Conservation (phyloP, 2,797 vertebrate species). For the Nyctibius grandis region DNA sequence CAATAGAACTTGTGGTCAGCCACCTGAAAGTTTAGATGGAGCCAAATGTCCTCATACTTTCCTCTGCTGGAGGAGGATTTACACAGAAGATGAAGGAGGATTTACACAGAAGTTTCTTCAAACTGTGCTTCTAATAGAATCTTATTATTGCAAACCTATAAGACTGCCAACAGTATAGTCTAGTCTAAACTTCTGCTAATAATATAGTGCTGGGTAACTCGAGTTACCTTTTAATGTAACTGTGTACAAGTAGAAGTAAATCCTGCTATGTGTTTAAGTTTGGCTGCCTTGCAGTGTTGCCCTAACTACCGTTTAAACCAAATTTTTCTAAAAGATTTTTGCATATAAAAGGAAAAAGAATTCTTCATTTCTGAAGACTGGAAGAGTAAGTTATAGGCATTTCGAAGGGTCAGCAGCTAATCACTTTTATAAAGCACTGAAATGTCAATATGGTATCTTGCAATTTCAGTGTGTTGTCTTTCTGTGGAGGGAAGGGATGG, state of each 20-base stretch:
- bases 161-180: background rate
- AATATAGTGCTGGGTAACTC: background rate
- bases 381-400: background rate
- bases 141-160: background rate
- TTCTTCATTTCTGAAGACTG: background rate
- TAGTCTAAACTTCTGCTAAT: background rate
- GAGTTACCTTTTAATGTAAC: background rate
- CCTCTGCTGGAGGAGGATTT: background rate
- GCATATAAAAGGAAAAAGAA: background rate
- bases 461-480: background rate
- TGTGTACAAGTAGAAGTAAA: background rate
- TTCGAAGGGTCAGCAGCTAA: background rate
- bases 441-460: background rate
- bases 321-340: background rate
- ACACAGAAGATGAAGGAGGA: no score
- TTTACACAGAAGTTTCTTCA: no score
- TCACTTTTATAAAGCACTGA: background rate
- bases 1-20: background rate
- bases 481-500: background rate
- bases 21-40: background rate
- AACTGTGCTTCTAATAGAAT: background rate
- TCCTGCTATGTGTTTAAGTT: background rate
- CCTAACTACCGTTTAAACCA: background rate
- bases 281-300: background rate
- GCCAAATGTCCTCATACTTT: background rate